phyloP scores from a whole-genome alignment of 2,888 invertebrate genomes.

The Atrina japonica region DNA sequence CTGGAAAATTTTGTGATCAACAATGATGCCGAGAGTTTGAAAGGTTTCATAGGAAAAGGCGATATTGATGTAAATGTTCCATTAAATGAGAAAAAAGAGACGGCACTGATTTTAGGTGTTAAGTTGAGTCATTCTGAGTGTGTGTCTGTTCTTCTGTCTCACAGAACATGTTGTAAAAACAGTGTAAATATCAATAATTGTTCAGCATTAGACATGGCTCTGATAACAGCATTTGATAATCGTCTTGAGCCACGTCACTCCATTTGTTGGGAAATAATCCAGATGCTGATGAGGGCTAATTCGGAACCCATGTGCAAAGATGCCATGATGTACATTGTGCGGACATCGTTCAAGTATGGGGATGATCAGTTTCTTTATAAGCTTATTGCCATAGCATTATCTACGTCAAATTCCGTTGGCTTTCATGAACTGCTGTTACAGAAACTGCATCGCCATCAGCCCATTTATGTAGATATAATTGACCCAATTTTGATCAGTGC shows the following conservation, averaged over 20 bases:
- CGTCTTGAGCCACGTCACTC: conserved; percentile 65
- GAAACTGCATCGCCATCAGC: conserved; percentile 69
- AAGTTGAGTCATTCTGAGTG: conserved; percentile 63
- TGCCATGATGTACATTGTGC: conserved; percentile 73
- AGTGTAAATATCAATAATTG: conserved; percentile 64
- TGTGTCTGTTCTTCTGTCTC: conserved; percentile 60
- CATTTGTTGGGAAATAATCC: conserved; percentile 69
- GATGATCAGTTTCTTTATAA: conserved; percentile 64
- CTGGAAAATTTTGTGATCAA: conserved; percentile 29
- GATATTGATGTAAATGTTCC: conserved; percentile 59
- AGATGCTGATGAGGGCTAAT: conserved; percentile 61
- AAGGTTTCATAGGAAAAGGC: conserved; percentile 8
- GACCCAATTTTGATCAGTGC: conserved; percentile 64
- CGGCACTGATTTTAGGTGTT: conserved; percentile 67
- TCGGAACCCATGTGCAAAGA: conserved; percentile 68
- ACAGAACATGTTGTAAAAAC: conserved; percentile 58
- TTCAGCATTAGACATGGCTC: conserved; percentile 67
- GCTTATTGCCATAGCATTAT: conserved; percentile 58
- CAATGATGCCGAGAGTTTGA: conserved; percentile 22
- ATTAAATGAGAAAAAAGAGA: conserved; percentile 67
- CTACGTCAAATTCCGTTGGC: conserved; percentile 55
- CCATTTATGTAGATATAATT: conserved; percentile 63
- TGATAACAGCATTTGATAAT: conserved; percentile 70
- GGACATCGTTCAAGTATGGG: conserved; percentile 66
- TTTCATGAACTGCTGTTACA: conserved; percentile 65